Percentiles rank a stretch among this genome's conserved stretches.
Evolutionary conservation across 2,113 vertebrate genomes (phyloP).

Genomic region (Phycodurus eques): DNA sequence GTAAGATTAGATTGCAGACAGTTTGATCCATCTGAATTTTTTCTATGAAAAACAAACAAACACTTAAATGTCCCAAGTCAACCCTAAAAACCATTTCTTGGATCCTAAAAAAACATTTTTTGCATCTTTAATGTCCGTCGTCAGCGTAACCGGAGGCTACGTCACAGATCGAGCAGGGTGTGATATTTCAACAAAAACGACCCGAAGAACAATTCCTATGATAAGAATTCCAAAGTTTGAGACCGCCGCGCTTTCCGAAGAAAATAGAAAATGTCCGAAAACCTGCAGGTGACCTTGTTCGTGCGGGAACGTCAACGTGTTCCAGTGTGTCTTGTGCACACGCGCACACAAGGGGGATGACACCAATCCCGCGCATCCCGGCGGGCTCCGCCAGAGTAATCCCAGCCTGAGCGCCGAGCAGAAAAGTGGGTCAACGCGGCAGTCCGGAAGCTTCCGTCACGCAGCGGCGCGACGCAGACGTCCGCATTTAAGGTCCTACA

Average conservation of each 20-base stretch:
- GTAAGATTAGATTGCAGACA: no score
- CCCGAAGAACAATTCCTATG: background rate
- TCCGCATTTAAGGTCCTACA: background rate
- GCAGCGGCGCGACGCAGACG: constrained; percentile 25
- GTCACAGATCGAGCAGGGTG: background rate
- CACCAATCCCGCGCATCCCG: background rate
- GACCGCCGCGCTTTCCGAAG: no score
- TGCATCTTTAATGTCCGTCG: background rate
- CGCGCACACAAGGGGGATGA: background rate
- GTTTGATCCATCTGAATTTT: background rate
- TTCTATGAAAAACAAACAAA: background rate
- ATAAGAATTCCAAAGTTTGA: no score
- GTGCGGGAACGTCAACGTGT: background rate
- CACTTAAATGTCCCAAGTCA: background rate
- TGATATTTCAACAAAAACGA: background rate
- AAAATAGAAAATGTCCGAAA: background rate
- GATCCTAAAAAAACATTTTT: background rate
- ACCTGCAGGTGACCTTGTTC: background rate
- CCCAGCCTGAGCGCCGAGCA: background rate
- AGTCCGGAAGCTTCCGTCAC: constrained; percentile 49
- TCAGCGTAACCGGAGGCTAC: background rate
- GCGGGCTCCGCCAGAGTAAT: background rate
- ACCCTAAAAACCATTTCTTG: background rate
- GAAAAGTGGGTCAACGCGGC: constrained; percentile 68
- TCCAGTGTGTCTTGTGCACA: background rate